Evolutionary conservation across 2,113 vertebrate genomes (phyloP).

Genomic region (Dinomys branickii): DNA sequence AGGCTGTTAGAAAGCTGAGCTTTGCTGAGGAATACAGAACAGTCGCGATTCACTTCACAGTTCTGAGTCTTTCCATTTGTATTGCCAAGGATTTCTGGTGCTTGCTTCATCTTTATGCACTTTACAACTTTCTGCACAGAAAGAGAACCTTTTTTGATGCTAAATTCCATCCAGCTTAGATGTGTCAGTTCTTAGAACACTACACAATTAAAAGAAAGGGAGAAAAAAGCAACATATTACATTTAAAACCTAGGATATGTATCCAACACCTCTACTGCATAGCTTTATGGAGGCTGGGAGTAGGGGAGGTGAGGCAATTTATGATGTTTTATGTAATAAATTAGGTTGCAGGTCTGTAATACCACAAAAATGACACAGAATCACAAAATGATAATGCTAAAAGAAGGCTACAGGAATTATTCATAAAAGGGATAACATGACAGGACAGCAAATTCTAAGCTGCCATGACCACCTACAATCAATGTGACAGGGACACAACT

Average conservation of each 20-base stretch:
- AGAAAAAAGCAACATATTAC: neutral
- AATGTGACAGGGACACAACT: neutral
- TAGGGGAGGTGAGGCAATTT: neutral
- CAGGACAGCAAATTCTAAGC: too few species aligned
- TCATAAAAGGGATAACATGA: neutral
- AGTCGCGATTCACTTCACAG: constrained; percentile 91
- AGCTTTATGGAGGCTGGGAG: rapidly evolving
- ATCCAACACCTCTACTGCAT: too few species aligned
- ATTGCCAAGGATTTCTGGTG: constrained; percentile 90
- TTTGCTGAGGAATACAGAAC: constrained; percentile 93
- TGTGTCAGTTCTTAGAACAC: constrained; percentile 87
- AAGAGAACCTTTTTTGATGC: constrained; percentile 90
- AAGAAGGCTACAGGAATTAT: neutral
- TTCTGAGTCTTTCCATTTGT: constrained; percentile 88
- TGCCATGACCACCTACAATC: neutral
- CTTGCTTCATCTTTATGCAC: constrained; percentile 95
- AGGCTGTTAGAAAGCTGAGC: constrained; percentile 92
- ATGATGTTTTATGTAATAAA: neutral
- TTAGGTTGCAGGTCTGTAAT: neutral
- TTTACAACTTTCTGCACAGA: constrained; percentile 90
- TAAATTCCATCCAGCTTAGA: constrained; percentile 86
- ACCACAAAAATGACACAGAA: neutral
- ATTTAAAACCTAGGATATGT: neutral
- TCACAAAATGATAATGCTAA: neutral
- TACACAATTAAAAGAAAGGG: constrained; percentile 71